Evolutionary conservation across 2,113 vertebrate species (phyloP).

Genomic region (Oreocharis arfaki): DNA sequence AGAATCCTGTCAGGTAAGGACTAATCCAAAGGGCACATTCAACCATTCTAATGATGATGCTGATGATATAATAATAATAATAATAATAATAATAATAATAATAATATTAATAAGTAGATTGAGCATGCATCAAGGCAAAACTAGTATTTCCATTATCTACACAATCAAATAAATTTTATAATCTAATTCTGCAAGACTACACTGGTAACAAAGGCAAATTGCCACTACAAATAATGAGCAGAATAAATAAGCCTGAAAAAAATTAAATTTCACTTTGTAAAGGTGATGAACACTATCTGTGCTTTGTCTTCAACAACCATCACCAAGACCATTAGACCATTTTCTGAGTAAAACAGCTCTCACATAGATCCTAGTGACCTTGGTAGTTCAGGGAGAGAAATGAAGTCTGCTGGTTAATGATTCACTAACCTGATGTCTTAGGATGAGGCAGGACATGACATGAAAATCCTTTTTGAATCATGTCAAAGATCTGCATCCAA

Average conservation of each 20-base stretch:
- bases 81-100: not conserved
- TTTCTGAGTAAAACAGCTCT: not conserved
- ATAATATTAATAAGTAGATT: not conserved
- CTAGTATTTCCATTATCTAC: not conserved
- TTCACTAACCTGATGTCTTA: not conserved
- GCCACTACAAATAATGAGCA: not conserved
- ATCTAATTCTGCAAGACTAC: not conserved
- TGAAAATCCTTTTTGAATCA: not conserved
- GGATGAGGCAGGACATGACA: not conserved
- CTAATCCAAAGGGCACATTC: not conserved
- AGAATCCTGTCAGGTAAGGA: not conserved
- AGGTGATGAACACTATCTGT: not conserved
- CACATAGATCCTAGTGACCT: not conserved
- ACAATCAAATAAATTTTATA: not conserved
- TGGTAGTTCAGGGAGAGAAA: not conserved
- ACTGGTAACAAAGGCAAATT: not conserved
- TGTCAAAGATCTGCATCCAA: not conserved
- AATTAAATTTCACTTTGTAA: not conserved
- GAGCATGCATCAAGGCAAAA: not conserved
- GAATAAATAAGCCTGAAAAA: not conserved
- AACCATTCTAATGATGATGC: not conserved
- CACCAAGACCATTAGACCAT: not conserved
- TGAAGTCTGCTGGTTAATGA: not conserved
- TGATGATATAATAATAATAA: not conserved
- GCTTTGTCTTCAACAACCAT: not conserved